Evolutionary conservation across 1,140 invertebrate species (phyloP).

Genomic region (Helicoverpa zea): DNA sequence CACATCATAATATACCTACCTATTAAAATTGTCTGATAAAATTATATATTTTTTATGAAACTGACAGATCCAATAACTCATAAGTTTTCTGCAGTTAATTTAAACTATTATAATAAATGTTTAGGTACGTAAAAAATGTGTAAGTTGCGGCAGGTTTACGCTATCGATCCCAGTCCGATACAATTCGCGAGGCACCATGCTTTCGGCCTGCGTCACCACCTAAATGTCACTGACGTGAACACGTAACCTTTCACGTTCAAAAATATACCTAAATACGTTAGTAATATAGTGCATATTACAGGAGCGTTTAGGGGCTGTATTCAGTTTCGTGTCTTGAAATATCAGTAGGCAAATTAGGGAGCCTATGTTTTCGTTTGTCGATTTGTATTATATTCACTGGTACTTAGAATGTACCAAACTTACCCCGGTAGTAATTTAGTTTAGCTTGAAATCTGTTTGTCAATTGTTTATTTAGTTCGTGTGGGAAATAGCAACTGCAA

Average conservation of each 20-base stretch:
- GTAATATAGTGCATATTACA: neutral
- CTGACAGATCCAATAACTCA: too few relatives aligned
- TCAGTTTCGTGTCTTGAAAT: constrained; percentile 2
- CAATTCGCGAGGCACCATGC: constrained; percentile 8
- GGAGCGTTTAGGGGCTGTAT: neutral
- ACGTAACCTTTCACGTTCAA: constrained; percentile 18
- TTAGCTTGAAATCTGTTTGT: neutral
- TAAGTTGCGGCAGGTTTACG: constrained; percentile 10
- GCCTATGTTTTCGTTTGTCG: neutral
- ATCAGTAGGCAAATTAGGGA: neutral
- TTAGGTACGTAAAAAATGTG: neutral
- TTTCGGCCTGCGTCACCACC: neutral
- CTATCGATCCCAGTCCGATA: constrained; percentile 19
- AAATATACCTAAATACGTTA: neutral
- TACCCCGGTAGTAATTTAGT: neutral
- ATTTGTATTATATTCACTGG: neutral
- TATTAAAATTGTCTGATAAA: too few relatives aligned
- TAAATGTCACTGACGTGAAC: constrained; percentile 36
- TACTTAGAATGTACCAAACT: neutral
- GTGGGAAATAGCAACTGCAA: too few relatives aligned
- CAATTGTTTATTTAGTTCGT: too few relatives aligned
- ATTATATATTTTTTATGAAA: too few relatives aligned
- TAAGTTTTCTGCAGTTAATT: too few relatives aligned
- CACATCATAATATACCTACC: too few relatives aligned
- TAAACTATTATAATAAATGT: too few relatives aligned